Base-by-base conservation (phyloP, 2,888 invertebrate species). In the Dryadula phaetusa region DNA sequence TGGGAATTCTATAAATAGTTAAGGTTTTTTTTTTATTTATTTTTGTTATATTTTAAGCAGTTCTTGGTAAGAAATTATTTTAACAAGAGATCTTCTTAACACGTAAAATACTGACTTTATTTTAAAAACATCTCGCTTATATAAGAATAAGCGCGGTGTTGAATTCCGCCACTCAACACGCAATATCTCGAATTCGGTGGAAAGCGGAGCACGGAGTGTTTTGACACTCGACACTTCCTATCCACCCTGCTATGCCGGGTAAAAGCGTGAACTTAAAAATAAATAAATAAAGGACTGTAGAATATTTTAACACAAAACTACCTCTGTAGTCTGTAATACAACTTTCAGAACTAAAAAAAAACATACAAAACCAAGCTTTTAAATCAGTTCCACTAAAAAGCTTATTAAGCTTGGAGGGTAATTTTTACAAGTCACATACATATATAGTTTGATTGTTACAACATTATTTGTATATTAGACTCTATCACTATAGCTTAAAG, bases 1-100 rank as follows among this genome's bases (percentile, higher is more conserved):
- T 62, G 40, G 40, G 44, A 54, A 64, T 68, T 68, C 69, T 64
- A 64, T 64, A 66, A 71, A 66, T 71, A 71, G 52, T 53, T 47
- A 7, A 40, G 49, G 16, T 16, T 12, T 28, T 46, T 56, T 56
- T 60, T 44, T 12, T 32, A 32, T 1, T 37, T 37, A 12, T 37
- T 37, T 37, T 37, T 37, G 37, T 37, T 12, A 37, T 37, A 12
- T 37, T 37, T 12, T 12, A 37, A 1, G 2, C 1, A 37, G 3
- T 37, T 37, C 1, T 37, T 37, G 37, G 37, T 37, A 37, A 12
- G 32, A 6, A 6, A 12, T 37, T 37, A 6, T 37, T 37, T 32
- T 32, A 32, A n/a, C n/a, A n/a, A n/a, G n/a, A n/a, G n/a, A n/a
- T n/a, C n/a, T n/a, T n/a, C n/a, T n/a, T n/a, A n/a, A n/a, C n/a